phyloP scores from a whole-genome alignment of 2,113 vertebrate species.

The Ellobius talpinus region DNA sequence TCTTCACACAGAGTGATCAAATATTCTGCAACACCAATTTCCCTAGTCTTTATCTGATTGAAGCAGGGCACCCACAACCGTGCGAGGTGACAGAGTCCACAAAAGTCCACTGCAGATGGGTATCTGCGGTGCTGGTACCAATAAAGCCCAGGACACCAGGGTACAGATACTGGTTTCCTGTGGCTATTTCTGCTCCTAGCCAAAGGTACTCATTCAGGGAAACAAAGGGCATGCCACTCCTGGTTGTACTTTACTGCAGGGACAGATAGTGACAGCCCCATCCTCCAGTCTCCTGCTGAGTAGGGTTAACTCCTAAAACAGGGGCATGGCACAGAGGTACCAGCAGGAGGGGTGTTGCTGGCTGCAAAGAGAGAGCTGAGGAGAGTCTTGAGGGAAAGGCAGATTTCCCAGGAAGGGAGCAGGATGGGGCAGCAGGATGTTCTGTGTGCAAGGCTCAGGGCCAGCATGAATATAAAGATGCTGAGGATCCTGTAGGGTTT shows the following conservation, averaged over 20 bases:
- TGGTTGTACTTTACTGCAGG: background rate
- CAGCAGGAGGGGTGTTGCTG: background rate
- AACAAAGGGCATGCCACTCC: fast-evolving
- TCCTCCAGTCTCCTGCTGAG: background rate
- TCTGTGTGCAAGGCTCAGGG: background rate
- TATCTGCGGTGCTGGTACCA: too few species aligned
- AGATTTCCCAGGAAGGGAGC: background rate
- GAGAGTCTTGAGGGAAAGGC: background rate
- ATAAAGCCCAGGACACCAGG: background rate
- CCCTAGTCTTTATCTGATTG: background rate
- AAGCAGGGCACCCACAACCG: background rate
- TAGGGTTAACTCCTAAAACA: background rate
- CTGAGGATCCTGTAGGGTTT: background rate
- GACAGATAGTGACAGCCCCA: background rate
- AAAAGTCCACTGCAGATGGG: background rate
- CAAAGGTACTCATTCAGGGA: background rate
- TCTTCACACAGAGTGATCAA: too few species aligned
- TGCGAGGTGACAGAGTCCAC: background rate
- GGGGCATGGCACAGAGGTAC: background rate
- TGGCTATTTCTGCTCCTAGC: background rate
- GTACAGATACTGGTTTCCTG: background rate
- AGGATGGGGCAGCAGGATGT: too few species aligned
- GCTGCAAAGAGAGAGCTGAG: background rate
- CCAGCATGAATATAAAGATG: fast-evolving
- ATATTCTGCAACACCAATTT: background rate